These are phyloP conservation scores for Pagrus major DNA, from an alignment of 2,113 vertebrate genomes.

Conservation along the genomic window DNA sequence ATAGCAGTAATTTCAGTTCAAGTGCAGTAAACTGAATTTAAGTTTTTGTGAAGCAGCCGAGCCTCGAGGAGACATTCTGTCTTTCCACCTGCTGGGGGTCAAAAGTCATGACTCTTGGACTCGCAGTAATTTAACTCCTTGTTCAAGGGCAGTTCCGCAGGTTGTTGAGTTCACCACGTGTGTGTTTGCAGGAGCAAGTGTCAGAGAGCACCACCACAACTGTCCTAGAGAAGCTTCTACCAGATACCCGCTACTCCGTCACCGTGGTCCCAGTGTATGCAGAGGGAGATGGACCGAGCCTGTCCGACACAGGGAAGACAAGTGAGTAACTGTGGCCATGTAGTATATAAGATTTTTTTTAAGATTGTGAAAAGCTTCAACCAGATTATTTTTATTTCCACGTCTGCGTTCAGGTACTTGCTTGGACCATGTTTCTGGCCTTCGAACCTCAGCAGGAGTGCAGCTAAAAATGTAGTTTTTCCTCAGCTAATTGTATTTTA, in stretches of 20 bases:
- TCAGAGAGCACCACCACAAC: conserved; percentile 94
- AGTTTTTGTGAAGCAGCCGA: neutral
- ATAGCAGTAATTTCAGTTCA: neutral
- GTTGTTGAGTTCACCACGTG: neutral
- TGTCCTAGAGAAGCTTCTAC: conserved; percentile 88
- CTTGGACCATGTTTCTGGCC: too few species aligned
- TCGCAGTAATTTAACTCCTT: neutral
- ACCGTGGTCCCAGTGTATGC: conserved; percentile 93
- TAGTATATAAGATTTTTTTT: neutral
- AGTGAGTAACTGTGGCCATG: conserved; percentile 85
- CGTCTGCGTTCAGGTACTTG: too few species aligned
- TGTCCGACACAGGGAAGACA: conserved; percentile 89
- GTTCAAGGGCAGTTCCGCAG: neutral
- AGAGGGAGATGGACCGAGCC: conserved; percentile 93
- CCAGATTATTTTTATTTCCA: neutral
- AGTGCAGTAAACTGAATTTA: neutral
- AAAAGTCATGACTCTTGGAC: neutral
- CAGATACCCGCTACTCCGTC: conserved; percentile 90
- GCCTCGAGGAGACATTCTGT: conserved; percentile 2
- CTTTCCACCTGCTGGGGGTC: neutral
- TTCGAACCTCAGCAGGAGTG: too few species aligned
- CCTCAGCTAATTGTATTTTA: too few species aligned
- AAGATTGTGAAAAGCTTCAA: neutral
- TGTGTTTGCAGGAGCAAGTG: conserved; percentile 86
- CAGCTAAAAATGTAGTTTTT: too few species aligned